A percentile compares a stretch with the other conserved stretches of the same genome.
These are phyloP conservation scores for Omphaloscelis lunosa DNA, from an alignment of 2,888 invertebrate genomes.

Conservation along the genomic window DNA sequence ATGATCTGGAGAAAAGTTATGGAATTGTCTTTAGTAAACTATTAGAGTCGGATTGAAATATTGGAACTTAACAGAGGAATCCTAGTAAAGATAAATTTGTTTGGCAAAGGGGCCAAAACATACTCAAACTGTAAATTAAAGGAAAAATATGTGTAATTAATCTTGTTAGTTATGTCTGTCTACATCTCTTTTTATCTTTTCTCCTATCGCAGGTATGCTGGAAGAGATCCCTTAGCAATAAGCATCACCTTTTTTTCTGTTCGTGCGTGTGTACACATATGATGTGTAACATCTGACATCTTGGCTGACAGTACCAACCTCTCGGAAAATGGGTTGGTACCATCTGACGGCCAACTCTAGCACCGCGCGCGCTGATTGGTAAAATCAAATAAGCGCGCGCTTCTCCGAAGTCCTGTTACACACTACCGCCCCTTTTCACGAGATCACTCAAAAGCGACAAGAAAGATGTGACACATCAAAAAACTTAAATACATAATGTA, in stretches of 20 bases:
- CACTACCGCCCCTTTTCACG: too few species aligned
- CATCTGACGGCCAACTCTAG: too few species aligned
- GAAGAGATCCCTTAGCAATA: background rate
- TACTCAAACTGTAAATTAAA: background rate
- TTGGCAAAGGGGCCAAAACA: background rate
- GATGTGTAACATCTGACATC: too few species aligned
- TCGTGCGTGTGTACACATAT: background rate
- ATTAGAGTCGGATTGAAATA: constrained; percentile 1
- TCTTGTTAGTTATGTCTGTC: background rate
- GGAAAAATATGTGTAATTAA: background rate
- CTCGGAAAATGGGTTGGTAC: too few species aligned
- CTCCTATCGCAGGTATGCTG: background rate
- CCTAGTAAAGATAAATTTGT: background rate
- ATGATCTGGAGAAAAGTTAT: background rate
- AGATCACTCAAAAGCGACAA: too few species aligned
- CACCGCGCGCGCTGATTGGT: too few species aligned
- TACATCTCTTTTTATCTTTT: background rate
- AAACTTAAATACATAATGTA: background rate
- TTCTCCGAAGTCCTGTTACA: too few species aligned
- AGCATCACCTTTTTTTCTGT: background rate
- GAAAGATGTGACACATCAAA: background rate
- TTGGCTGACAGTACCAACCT: too few species aligned
- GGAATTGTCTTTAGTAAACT: background rate
- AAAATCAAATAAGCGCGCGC: too few species aligned
- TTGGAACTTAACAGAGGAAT: background rate